Conservation (phyloP, 2,113 vertebrate species). For the Bufo gargarizans region DNA sequence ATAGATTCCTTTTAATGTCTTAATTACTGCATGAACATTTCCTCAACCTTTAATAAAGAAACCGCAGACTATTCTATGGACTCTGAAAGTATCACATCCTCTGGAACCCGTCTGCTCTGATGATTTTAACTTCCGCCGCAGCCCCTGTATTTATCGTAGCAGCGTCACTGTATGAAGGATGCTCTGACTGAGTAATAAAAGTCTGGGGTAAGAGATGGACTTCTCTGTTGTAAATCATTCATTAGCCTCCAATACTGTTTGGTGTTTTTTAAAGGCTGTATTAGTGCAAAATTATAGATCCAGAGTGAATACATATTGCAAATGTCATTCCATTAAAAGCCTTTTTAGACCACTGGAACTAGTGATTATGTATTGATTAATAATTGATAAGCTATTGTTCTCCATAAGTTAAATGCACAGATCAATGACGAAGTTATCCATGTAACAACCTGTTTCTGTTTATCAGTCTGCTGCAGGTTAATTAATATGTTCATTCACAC, state of each 20-base stretch:
- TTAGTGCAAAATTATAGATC: constrained; percentile 48
- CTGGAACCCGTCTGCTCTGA: neutral
- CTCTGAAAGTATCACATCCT: neutral
- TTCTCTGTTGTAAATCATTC: constrained; percentile 1
- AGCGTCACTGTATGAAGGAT: neutral
- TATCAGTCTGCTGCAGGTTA: neutral
- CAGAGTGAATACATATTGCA: constrained; percentile 38
- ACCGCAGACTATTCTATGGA: neutral
- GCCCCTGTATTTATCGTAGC: neutral
- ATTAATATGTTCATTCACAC: constrained; percentile 33
- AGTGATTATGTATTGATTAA: constrained; percentile 44
- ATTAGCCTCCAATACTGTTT: neutral
- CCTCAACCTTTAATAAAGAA: neutral
- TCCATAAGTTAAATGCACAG: neutral
- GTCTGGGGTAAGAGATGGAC: neutral
- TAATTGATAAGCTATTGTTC: constrained; percentile 34
- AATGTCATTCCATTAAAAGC: constrained; percentile 44
- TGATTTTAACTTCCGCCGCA: neutral
- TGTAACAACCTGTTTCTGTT: constrained; percentile 34
- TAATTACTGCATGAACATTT: neutral
- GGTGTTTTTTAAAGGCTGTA: constrained; percentile 34
- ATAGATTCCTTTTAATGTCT: neutral
- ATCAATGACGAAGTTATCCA: constrained; percentile 21
- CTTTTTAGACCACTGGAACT: constrained; percentile 32
- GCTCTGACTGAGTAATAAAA: neutral